Base-by-base conservation (phyloP, 2,888 invertebrate species). In the Mythimna albipuncta region DNA sequence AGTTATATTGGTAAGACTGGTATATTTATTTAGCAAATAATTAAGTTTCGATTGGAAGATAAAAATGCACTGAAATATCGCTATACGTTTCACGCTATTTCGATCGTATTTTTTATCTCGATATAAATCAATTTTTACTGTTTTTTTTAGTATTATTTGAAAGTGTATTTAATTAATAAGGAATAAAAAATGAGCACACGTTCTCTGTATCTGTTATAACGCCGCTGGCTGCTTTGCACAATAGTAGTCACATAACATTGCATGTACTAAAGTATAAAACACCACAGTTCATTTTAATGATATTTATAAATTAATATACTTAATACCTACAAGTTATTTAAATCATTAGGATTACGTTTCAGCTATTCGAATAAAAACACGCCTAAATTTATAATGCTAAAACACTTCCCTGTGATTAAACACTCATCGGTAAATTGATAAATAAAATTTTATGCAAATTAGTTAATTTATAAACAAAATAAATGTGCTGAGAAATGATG, bases 401-500 rank as follows among this genome's bases (percentile, higher is more conserved):
- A 26, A 55, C 13, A 44, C 21, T 47, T 64, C 32, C n/a, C 16
- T 35, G 16, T 16, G n/a, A 64, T 21, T 11, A 64, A 68, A 63
- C 19, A 47, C n/a, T 19, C 32, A 7, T 10, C 19, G 11, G 16
- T 64, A 26, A 47, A 32, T 50, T 11, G 50, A 50, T 7, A 19
- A 32, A 7, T 19, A 35, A 32, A 32, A 44, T 47, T 21, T 13
- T 41, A 66, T 44, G 58, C 21, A 62, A 26, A 69, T 41, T 44
- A 19, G 3, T 54, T 55, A 50, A 9, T 55, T 41, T 38, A 11
- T 32, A 54, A 32, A 55, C 21, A 19, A 81, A 64, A 55, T 65
- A 64, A 81, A 81, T 54, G 26, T 70, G 64, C 66, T 72, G 64
- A 59, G 21, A 38, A 61, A 75, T 47, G 63, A 69, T 75, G 74